A percentile compares a stretch with the other conserved stretches of the same genome.
phyloP scores from a whole-genome alignment of 2,113 vertebrate species.

The Etheostoma cragini region DNA sequence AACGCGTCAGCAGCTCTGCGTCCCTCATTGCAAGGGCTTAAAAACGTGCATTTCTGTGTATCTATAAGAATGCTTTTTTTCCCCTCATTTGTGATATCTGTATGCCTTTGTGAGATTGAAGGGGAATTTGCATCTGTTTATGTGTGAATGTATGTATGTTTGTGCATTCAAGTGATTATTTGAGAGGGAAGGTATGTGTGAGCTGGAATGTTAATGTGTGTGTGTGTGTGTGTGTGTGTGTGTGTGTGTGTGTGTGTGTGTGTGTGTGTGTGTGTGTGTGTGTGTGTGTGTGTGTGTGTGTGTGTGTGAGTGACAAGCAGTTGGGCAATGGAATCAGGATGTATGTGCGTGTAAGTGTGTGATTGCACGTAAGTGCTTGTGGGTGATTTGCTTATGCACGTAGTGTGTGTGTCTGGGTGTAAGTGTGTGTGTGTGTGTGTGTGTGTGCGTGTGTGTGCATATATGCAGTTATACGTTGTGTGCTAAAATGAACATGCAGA shows the following conservation, averaged over 20 bases:
- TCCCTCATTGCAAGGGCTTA: constrained; percentile 28
- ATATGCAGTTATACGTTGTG: constrained; percentile 42
- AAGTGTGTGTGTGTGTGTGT: background rate
- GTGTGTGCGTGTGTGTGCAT: constrained; percentile 11
- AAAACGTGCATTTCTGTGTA: constrained; percentile 57
- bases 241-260: constrained; percentile 53
- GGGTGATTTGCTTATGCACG: constrained; percentile 16
- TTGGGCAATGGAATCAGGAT: constrained; percentile 61
- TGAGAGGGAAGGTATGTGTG: constrained; percentile 69
- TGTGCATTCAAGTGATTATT: constrained; percentile 73
- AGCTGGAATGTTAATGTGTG: constrained; percentile 77
- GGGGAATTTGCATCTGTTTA: constrained; percentile 77
- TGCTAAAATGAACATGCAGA: constrained; percentile 70
- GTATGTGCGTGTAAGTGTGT: constrained; percentile 51
- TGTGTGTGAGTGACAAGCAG: constrained; percentile 64
- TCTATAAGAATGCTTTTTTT: constrained; percentile 50
- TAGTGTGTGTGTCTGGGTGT: background rate
- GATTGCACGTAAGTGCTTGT: constrained; percentile 46
- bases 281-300: constrained; percentile 49
- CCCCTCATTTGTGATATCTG: constrained; percentile 64
- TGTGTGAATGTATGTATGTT: constrained; percentile 73
- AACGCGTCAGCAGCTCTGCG: constrained; percentile 1
- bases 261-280: constrained; percentile 65
- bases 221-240: constrained; percentile 66
- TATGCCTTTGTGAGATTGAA: constrained; percentile 58